Conservation (phyloP, 2,113 vertebrate genomes). For the Vulpes vulpes region DNA sequence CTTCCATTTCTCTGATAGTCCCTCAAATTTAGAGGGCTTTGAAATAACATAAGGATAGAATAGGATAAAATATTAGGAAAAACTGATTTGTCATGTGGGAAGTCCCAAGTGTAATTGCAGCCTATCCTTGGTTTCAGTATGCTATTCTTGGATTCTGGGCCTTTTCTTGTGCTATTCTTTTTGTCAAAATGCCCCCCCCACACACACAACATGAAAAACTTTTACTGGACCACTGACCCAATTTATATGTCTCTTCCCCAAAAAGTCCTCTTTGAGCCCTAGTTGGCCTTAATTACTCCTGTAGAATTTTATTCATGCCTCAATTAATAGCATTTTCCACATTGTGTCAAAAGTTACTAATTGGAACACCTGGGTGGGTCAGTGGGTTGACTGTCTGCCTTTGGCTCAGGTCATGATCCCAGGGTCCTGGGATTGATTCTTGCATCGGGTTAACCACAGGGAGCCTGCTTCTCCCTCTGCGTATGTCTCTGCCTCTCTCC, state of each 20-base stretch:
- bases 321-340: background rate
- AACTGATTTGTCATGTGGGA: background rate
- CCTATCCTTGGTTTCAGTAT: no score
- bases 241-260: background rate
- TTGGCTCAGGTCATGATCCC: no score
- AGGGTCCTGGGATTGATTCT: no score
- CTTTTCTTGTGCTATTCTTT: background rate
- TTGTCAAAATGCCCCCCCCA: background rate
- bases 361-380: no score
- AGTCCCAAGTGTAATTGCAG: accelerated
- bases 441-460: no score
- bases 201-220: background rate
- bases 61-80: background rate
- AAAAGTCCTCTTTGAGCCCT: background rate
- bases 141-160: background rate
- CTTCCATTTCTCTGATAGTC: slow-evolving; percentile 1
- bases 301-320: background rate
- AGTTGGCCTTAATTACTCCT: background rate
- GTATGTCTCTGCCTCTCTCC: no score
- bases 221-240: background rate
- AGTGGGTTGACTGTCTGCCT: no score
- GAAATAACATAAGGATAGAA: background rate
- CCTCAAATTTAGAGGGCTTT: background rate
- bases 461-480: no score
- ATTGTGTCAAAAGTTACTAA: background rate